Conservation (phyloP, 2,797 vertebrate species). For the Sylvilagus floridanus region DNA sequence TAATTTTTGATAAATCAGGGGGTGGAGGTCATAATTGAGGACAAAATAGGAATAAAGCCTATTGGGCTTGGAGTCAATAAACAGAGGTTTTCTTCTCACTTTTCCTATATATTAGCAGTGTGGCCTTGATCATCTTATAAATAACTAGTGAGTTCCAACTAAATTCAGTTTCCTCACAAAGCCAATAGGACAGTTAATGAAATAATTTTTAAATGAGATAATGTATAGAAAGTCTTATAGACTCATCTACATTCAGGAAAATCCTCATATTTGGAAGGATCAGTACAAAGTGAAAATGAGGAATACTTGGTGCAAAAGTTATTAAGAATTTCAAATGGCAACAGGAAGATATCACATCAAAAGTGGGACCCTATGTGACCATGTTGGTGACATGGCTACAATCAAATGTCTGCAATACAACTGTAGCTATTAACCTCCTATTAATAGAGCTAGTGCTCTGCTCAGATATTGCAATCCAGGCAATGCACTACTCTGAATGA, state of each 20-base stretch:
- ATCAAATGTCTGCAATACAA: background rate
- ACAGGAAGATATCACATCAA: background rate
- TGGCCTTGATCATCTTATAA: background rate
- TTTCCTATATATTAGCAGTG: background rate
- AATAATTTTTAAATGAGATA: constrained; percentile 25
- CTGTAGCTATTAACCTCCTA: background rate
- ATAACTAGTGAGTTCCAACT: background rate
- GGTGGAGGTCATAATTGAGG: background rate
- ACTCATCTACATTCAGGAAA: background rate
- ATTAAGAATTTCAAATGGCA: background rate
- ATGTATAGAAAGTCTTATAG: background rate
- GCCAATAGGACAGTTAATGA: background rate
- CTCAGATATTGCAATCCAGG: background rate
- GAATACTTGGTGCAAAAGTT: background rate
- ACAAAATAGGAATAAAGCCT: background rate
- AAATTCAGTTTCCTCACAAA: background rate
- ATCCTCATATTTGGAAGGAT: background rate
- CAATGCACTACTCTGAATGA: background rate
- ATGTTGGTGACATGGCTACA: background rate
- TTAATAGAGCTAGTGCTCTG: background rate
- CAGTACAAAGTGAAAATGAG: background rate
- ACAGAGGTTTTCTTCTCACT: background rate
- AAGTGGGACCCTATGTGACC: background rate
- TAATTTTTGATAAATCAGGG: background rate
- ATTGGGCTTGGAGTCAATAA: background rate